Base-by-base conservation (phyloP, 2,113 vertebrate species). In the Microcebus ravelobensis region DNA sequence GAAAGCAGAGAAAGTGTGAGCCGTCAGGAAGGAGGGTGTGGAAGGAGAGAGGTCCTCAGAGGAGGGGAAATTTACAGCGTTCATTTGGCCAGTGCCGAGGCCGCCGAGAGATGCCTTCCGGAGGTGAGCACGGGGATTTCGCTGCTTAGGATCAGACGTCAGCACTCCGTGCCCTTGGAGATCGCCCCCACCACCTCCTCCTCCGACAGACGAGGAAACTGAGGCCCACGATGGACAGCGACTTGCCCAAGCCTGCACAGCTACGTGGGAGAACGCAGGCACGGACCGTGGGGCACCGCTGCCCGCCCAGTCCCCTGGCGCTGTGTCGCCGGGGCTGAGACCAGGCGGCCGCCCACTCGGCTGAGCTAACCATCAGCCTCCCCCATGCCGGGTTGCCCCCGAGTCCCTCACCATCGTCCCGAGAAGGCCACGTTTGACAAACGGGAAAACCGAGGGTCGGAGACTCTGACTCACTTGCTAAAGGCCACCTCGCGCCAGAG, bases 1-100 rank as follows among this genome's bases (percentile, higher is more conserved):
- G 97, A 97, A 97, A 98, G 93, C 95, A 95, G 96, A 98, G 97
- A 97, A 98, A 48, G 97, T 97, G 97, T 90, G 97, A 98, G 91
- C 55, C 86, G 52, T 89, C 42, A 27, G 77, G 93, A 96, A 71
- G 93, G 82, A 94, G 97, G 63, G 96, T 89, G 96, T 95, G 96
- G 97, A 96, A 68, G 86, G 97, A 91, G 93, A 61, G 89, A 1
- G 29, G 97, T 90, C 95, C 89, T 91, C 5, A 0, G 85, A 97
- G 97, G 91, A 83, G 36, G 65, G 81, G 95, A 96, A 92, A 96
- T 98, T 97, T 94, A 98, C 82, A 91, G 91, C 73, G 1, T 87
- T 95, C 93, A 55, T 94, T 95, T 80, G 96, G 95, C 93, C 6
- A 0, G 17, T 67, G 34, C 82, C 50, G 91, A 65, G 86, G 86